These are phyloP conservation scores for Acromyrmex heyeri DNA, from an alignment of 1,140 invertebrate species.

Conservation along the genomic window DNA sequence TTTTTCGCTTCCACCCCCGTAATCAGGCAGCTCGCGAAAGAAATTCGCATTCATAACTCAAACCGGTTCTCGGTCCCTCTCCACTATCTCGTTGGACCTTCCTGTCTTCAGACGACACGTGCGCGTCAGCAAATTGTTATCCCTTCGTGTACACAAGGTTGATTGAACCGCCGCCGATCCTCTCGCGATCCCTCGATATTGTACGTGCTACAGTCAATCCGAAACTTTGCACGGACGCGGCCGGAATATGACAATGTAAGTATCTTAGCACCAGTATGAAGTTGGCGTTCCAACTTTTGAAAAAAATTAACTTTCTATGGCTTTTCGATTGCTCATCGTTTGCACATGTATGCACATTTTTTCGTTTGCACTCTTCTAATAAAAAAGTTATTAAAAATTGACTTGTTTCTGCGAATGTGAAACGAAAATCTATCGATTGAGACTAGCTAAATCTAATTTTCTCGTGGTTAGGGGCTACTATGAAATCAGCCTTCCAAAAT, in stretches of 20 bases:
- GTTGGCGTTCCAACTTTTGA: no score
- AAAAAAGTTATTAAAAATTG: no score
- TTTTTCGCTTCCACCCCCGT: conserved; percentile 66
- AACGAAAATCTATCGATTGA: no score
- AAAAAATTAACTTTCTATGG: not conserved
- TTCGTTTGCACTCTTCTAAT: no score
- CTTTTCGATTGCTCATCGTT: no score
- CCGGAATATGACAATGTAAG: conserved; percentile 25
- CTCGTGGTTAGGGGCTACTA: no score
- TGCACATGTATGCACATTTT: no score
- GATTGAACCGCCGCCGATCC: conserved; percentile 59
- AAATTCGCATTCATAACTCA: conserved; percentile 83
- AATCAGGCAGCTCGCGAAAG: conserved; percentile 77
- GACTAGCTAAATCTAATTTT: no score
- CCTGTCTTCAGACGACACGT: conserved; percentile 37
- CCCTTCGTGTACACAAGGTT: conserved; percentile 66
- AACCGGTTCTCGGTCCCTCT: conserved; percentile 52
- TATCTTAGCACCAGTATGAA: not conserved
- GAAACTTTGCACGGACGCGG: conserved; percentile 41
- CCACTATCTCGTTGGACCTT: not conserved
- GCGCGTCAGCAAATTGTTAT: conserved; percentile 75
- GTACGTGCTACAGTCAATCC: conserved; percentile 51
- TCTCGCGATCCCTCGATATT: conserved; percentile 28
- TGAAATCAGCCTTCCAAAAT: no score
- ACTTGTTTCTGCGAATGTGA: no score